These are phyloP conservation scores for Cynopterus sphinx DNA, from an alignment of 2,797 vertebrate species.

Conservation along the genomic window DNA sequence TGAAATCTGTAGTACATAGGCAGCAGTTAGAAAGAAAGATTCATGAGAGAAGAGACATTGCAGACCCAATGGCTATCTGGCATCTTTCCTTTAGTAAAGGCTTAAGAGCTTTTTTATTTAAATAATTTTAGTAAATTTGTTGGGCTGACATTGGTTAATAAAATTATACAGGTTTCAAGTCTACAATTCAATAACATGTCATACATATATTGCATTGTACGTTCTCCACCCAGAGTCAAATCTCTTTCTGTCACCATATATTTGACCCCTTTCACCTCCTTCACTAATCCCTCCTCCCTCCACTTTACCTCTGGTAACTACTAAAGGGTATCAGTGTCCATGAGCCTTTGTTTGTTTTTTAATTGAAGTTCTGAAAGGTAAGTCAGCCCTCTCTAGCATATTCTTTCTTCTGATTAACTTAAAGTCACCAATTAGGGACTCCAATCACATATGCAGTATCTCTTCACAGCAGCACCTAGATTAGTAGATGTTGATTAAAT, in stretches of 20 bases:
- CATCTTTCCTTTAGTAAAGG: not conserved
- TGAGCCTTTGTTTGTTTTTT: not conserved
- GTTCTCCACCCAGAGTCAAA: too few relatives aligned
- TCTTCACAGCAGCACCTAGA: not conserved
- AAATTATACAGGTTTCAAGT: too few relatives aligned
- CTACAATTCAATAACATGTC: too few relatives aligned
- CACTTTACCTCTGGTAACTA: too few relatives aligned
- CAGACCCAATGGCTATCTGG: not conserved
- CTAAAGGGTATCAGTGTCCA: too few relatives aligned
- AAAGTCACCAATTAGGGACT: not conserved
- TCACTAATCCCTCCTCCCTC: too few relatives aligned
- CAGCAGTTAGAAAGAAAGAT: not conserved
- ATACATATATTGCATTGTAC: too few relatives aligned
- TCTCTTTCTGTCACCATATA: too few relatives aligned
- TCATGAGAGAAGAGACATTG: accelerated
- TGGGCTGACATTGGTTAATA: too few relatives aligned
- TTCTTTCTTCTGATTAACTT: not conserved
- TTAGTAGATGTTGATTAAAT: not conserved
- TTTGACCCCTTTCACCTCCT: too few relatives aligned
- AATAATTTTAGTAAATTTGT: too few relatives aligned
- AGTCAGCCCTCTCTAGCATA: not conserved
- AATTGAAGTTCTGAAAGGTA: not conserved
- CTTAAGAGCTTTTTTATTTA: not conserved
- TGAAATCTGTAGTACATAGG: not conserved
- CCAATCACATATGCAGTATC: not conserved